Percentiles rank a stretch among this genome's conserved stretches.
Conservation (phyloP, 2,113 vertebrate species). For the Dunckerocampus dactyliophorus region DNA sequence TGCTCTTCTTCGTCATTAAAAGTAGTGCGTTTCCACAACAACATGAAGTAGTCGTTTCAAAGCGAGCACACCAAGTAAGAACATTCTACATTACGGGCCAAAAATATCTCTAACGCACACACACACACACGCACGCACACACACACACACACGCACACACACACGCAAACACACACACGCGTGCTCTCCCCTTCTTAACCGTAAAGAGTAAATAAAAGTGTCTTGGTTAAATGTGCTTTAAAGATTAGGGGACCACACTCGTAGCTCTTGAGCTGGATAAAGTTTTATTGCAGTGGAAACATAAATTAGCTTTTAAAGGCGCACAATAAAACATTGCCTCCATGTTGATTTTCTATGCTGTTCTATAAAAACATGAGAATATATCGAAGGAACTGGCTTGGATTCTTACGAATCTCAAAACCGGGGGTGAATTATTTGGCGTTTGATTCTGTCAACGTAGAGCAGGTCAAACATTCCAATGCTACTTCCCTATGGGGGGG, state of each 20-base stretch:
- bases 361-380: not conserved
- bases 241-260: conserved; percentile 53
- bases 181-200: conserved; percentile 1
- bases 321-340: conserved; percentile 40
- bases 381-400: conserved; percentile 3
- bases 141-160: not conserved
- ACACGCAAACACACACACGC: not conserved
- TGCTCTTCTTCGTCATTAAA: no score
- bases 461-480: not conserved
- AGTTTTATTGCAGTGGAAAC: conserved; percentile 33
- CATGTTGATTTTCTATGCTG: conserved; percentile 13
- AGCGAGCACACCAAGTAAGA: not conserved
- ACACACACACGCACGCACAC: not conserved
- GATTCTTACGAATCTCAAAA: conserved; percentile 8
- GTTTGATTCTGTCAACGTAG: not conserved
- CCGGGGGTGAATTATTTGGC: not conserved
- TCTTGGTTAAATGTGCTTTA: conserved; percentile 33
- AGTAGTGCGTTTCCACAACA: no score
- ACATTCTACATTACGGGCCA: no score
- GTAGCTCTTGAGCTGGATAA: conserved; percentile 29
- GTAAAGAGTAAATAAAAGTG: conserved; percentile 23
- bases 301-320: conserved; percentile 51
- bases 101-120: not conserved
- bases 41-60: no score
- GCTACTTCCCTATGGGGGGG: not conserved